Base-by-base conservation (phyloP, 2,888 invertebrate genomes). In the Euplexia lucipara region DNA sequence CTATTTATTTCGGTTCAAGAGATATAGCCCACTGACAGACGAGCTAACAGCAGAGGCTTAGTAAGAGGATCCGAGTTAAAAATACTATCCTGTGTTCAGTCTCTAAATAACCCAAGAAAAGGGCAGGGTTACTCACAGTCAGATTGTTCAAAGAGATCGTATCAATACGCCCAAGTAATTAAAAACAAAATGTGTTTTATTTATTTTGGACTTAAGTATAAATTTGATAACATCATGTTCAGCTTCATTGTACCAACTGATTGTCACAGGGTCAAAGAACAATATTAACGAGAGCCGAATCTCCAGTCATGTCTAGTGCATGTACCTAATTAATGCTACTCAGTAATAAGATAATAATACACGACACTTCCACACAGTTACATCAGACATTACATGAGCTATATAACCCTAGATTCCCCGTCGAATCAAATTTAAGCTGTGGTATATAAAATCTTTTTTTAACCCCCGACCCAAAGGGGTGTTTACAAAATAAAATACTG, bases 211-310 rank as follows among this genome's bases (percentile, higher is more conserved):
- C 22, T 26, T 9, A 37, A 32, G 2, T n/a, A 20, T 32, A 7
- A 5, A 30, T 14, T 2, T 32, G 45, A 68, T 45, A 51, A 51
- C 37, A 39, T 8, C 51, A 39, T 18, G 10, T 18, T 41, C 39
- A 60, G n/a, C 8, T 26, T 16, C 12, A 51, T 18, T 20, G 5
- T 12, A 20, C 26, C 26, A 3, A 26, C 14, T 42, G 52, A 70
- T 47, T 37, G 53, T 53, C 42, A 70, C 63, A 3, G 47, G 68
- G 42, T 10, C 70, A 69, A 68, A 68, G 70, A 70, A 48, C 70
- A 70, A 37, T 20, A 32, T 26, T 12, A 32, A 34, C 10, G 20
- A 12, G 7, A 9, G 10, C 62, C 42, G 8, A 68, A 70, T 34
- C 26, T 53, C 14, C 26, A 16, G 16, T 49, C 63, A 63, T 53